Evolutionary conservation across 2,797 vertebrate genomes (phyloP), one percentile per base, ranked within the genome.

Genomic region (Microctenopoma stevenorrisi): DNA sequence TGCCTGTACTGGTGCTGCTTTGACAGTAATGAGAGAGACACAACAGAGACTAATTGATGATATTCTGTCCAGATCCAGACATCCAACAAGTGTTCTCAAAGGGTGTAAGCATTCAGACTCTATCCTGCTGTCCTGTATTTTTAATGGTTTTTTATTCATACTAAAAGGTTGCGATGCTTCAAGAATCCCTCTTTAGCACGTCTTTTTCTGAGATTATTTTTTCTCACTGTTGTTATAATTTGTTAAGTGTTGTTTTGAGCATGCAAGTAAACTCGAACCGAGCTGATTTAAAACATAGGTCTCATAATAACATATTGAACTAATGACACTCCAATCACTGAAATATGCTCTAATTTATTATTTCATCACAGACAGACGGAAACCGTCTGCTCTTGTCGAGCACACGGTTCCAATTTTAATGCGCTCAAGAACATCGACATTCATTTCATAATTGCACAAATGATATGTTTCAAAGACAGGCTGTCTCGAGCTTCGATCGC

Each of bases 401-500:
- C 64, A 28, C 58, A 49, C 76, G 48, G 68, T 81, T 82, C 65
- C 47, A 25, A 55, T 70, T 81, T 76, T 68, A 87, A 86, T 81
- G 61, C 65, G 63, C 52, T 73, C 13, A 65, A 59, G 53, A 76
- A 71, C 73, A 76, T 70, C 55, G 61, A 71, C 63, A 69, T 66
- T 75, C 18, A 79, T 86, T 78, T 68, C 25, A 70, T 70, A 80
- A 84, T 84, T 81, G 70, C 69, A 58, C 78, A 87, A 85, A 85
- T 80, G 30, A 83, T 73, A 80, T 0, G 7, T 76, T 83, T 83
- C 69, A 82, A 65, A 84, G 37, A 66, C 63, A 64, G 60, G 48
- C 79, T 56, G 73, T 66, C 57, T 47, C 70, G 60, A 47, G 72
- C 77, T 86, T 68, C 68, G 73, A 86, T 68, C 16, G 26, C 58